Evolutionary conservation across 2,113 vertebrate genomes (phyloP).

Genomic region (Lamprotornis superbus): DNA sequence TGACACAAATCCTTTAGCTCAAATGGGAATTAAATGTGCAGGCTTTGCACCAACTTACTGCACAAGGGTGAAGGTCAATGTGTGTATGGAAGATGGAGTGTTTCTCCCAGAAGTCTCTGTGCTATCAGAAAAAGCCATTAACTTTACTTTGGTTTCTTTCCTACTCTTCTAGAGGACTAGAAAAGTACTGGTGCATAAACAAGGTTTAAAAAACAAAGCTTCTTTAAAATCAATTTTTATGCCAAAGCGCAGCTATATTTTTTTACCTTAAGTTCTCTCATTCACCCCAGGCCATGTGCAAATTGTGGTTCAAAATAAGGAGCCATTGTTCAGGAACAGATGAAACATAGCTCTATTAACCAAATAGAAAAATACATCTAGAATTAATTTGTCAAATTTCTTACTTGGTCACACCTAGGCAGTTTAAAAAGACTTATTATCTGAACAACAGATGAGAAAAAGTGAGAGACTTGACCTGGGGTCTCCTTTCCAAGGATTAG

Average conservation of each 20-base stretch:
- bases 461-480: not conserved
- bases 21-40: not conserved
- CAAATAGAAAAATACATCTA: not conserved
- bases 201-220: not conserved
- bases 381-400: not conserved
- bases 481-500: not conserved
- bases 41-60: not conserved
- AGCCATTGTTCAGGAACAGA: not conserved
- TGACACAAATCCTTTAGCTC: not conserved
- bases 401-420: not conserved
- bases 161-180: not conserved
- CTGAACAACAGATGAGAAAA: not conserved
- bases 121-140: slow-evolving; percentile 20
- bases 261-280: not conserved
- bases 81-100: not conserved
- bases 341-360: not conserved
- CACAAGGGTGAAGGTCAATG: not conserved
- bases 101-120: not conserved
- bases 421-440: not conserved
- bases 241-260: not conserved
- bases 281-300: not conserved
- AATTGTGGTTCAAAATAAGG: not conserved
- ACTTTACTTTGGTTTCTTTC: not conserved
- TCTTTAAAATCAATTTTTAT: not conserved
- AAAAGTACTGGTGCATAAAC: not conserved